Base-by-base conservation (phyloP, 1,140 invertebrate genomes). In the Zaprionus gabonicus region DNA sequence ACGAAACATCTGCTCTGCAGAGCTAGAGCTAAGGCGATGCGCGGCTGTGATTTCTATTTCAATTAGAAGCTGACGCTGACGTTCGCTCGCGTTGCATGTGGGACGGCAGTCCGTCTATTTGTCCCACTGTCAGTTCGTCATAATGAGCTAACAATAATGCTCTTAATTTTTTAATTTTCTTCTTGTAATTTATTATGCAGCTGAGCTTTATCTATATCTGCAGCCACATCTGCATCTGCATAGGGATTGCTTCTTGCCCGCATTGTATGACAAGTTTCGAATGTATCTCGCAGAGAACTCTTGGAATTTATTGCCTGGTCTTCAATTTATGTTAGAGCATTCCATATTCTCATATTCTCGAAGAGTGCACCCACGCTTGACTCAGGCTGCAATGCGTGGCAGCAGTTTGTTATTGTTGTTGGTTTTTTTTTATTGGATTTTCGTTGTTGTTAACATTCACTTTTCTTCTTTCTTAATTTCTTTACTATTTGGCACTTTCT, bases 81-180 rank as follows among this genome's bases (percentile, higher is more conserved):
- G 38, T n/a, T 41, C 23, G 38, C 31, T 34, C 31, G 46, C 71
- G 68, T 62, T 67, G 70, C 70, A 78, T 80, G 83, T 83, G 80
- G 84, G 67, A 83, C 59, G 55, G 6, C 68, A 53, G 59, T 59
- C 67, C 20, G 28, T 36, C n/a, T 17, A 10, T 51, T 67, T 5
- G 67, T 71, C 34, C 36, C 7, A 57, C 27, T 20, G 34, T 34
- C 70, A 28, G 15, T 58, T 9, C 25, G 34, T 64, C 67, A 85
- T 82, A 85, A 82, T 85, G 82, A 85, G 80, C 76, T 70, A 78
- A 85, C 81, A 87, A 88, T 87, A 87, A 87, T 84, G 77, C 76
- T 88, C 81, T 80, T 85, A 81, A 81, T 84, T 82, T 76, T 76
- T 28, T 20, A 41, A 25, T 65, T 60, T 57, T 64, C 27, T 65